Evolutionary conservation across 2,888 invertebrate species (phyloP), one percentile per base, ranked within the genome.

Genomic region (Alsophila aescularia): DNA sequence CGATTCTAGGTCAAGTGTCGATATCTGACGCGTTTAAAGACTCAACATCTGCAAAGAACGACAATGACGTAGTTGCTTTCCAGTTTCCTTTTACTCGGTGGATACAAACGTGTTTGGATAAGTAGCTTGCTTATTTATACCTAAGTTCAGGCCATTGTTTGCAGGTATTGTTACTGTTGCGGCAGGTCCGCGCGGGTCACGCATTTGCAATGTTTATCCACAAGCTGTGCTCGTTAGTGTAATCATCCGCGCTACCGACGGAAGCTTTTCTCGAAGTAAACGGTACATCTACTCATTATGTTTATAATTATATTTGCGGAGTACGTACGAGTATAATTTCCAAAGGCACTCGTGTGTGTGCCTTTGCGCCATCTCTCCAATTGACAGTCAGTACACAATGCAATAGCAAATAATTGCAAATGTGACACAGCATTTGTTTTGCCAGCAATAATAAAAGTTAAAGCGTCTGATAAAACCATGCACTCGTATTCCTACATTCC

Each of bases 211-310:
- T 85, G 79, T 84, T 82, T 79, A 81, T 49, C 69, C 72, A 77
- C 71, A 73, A 16, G 64, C 66, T 61, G 60, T 53, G 57, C 63
- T 66, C 60, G 61, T 69, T 78, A 79, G 63, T 70, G 75, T 83
- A 83, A 85, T 83, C 82, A 81, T 79, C 81, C 79, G 77, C 64
- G 68, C 70, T 67, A 72, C 64, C 64, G 52, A 70, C 80, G 80
- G 80, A 80, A 76, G 77, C 72, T 75, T 69, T 72, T 72, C 74
- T 72, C 57, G 68, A 75, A 75, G 76, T 77, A 72, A 71, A 67
- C 64, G 66, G 64, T 60, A 43, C 56, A 55, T 58, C 59, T 68
- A 70, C 69, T 68, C 57, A 68, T 72, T 71, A 67, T 44, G 52
- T 52, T 61, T 60, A 64, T 70, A 59, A 71, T 67, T 67, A 66